phyloP scores from a whole-genome alignment of 2,888 invertebrate species.

The Ophonus ardosiacus region DNA sequence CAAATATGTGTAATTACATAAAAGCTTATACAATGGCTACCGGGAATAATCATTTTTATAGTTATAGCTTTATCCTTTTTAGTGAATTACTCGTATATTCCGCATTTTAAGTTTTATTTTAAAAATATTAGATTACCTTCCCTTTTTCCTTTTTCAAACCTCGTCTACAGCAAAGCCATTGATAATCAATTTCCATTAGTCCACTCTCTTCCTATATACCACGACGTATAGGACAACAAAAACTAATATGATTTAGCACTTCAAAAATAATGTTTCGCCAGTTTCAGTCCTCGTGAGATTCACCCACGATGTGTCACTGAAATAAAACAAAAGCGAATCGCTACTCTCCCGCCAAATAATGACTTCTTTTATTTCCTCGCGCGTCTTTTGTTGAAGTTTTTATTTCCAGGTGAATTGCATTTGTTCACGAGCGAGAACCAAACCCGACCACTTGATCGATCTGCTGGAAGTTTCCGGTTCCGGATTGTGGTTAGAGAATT shows the following conservation, averaged over 20 bases:
- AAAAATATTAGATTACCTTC: no score
- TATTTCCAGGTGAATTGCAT: conserved; percentile 56
- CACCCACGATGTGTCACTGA: conserved; percentile 4
- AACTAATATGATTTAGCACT: conserved; percentile 31
- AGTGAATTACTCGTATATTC: no score
- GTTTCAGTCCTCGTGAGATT: background rate
- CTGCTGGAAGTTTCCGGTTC: background rate
- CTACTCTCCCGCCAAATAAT: conserved; percentile 27
- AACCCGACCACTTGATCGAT: conserved; percentile 25
- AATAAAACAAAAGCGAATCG: conserved; percentile 24
- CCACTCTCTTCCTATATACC: background rate
- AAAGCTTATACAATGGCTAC: no score
- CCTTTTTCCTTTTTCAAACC: background rate
- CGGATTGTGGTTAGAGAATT: background rate
- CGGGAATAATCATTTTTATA: no score
- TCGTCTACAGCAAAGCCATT: background rate
- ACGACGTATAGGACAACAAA: background rate
- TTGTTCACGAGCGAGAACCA: conserved; percentile 26
- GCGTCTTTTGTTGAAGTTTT: conserved; percentile 46
- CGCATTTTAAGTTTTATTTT: no score
- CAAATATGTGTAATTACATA: no score
- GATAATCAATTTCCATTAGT: background rate
- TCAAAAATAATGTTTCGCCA: conserved; percentile 10
- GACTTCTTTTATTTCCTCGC: conserved; percentile 47
- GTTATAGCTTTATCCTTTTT: no score